A percentile compares a stretch with the other conserved stretches of the same genome.
These are phyloP conservation scores for Itoplectis maculator DNA, from an alignment of 2,888 invertebrate genomes.

Conservation along the genomic window DNA sequence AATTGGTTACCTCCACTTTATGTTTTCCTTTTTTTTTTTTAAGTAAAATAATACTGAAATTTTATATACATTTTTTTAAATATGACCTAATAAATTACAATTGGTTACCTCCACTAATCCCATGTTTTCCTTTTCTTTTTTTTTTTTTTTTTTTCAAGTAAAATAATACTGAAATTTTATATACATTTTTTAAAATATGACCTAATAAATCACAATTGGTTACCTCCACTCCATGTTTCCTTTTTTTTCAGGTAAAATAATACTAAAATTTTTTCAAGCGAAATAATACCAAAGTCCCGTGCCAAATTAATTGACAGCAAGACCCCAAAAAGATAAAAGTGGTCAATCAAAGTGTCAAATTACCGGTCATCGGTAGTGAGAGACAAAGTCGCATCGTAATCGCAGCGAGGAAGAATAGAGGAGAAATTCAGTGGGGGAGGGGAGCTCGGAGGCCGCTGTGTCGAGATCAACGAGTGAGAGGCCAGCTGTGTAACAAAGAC, in stretches of 20 bases:
- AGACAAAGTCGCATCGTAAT: not conserved
- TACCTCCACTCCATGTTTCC: too few relatives aligned
- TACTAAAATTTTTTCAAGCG: too few relatives aligned
- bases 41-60: too few relatives aligned
- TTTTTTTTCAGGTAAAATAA: too few relatives aligned
- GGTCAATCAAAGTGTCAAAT: not conserved
- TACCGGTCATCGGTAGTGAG: not conserved
- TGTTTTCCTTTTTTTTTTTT: too few relatives aligned
- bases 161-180: not conserved
- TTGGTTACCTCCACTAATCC: too few relatives aligned
- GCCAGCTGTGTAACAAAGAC: conserved; percentile 5
- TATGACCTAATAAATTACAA: too few relatives aligned
- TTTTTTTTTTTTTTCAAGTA: not conserved
- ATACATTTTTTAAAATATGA: not conserved
- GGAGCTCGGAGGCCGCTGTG: conserved; percentile 5
- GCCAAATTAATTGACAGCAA: not conserved
- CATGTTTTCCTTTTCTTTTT: too few relatives aligned
- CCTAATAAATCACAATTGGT: not conserved
- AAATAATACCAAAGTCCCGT: too few relatives aligned
- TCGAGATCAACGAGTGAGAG: conserved; percentile 37
- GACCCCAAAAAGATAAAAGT: not conserved
- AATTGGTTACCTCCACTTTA: too few relatives aligned
- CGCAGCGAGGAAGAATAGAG: conserved; percentile 21
- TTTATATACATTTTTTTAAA: too few relatives aligned
- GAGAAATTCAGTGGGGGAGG: conserved; percentile 48